phyloP scores from a whole-genome alignment of 1,140 invertebrate species.

The Probaryconus sp. region DNA sequence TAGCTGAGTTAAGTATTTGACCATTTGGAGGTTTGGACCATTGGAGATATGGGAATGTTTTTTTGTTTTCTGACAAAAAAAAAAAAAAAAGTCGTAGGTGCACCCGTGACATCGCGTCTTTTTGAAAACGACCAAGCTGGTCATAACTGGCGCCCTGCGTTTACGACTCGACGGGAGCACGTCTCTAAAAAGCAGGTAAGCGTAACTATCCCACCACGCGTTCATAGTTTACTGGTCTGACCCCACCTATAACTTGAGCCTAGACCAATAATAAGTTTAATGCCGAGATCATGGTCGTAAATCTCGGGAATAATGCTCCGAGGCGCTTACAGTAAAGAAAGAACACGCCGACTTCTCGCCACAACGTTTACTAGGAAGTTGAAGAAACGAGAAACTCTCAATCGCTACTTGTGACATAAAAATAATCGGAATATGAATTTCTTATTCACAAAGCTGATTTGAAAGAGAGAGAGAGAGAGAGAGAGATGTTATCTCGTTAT shows the following conservation, averaged over 20 bases:
- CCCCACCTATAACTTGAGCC: slow-evolving; percentile 39
- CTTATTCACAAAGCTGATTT: slow-evolving; percentile 28
- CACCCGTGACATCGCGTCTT: slow-evolving; percentile 52
- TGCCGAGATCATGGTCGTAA: slow-evolving; percentile 54
- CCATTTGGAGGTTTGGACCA: too few relatives aligned
- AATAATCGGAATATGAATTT: slow-evolving; percentile 14
- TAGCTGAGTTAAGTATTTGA: too few relatives aligned
- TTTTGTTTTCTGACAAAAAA: too few relatives aligned
- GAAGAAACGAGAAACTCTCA: slow-evolving; percentile 30
- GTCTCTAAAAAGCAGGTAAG: slow-evolving; percentile 67
- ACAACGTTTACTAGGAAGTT: slow-evolving; percentile 48
- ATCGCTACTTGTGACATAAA: slow-evolving; percentile 39
- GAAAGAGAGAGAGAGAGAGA: background rate
- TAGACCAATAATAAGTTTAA: slow-evolving; percentile 61
- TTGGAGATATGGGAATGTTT: too few relatives aligned
- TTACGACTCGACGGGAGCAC: slow-evolving; percentile 71
- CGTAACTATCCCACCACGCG: slow-evolving; percentile 60
- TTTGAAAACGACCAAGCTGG: slow-evolving; percentile 60
- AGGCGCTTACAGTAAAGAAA: slow-evolving; percentile 41
- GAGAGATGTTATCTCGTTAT: slow-evolving; percentile 40
- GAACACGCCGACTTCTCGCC: slow-evolving; percentile 42
- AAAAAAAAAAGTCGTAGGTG: slow-evolving; percentile 16
- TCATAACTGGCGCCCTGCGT: slow-evolving; percentile 69
- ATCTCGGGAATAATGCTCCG: slow-evolving; percentile 46
- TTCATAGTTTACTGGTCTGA: slow-evolving; percentile 15